Evolutionary conservation across 2,113 vertebrate genomes (phyloP).

Genomic region (Istiophorus platypterus): DNA sequence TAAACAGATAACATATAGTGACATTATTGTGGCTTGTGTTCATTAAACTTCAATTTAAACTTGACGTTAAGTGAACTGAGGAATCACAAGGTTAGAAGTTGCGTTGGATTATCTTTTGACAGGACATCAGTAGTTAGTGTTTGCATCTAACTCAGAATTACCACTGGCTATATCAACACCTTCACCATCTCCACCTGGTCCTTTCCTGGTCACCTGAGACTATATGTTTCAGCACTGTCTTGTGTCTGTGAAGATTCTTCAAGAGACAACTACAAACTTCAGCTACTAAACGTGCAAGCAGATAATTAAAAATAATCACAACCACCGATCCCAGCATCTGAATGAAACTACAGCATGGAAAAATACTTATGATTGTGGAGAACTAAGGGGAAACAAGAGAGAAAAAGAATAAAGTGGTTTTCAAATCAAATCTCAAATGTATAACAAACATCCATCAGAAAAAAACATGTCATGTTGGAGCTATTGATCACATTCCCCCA

Average conservation of each 20-base stretch:
- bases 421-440: constrained; percentile 16
- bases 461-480: background rate
- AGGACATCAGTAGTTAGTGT: background rate
- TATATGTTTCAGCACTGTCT: too few relatives aligned
- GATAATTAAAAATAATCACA: background rate
- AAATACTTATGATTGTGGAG: background rate
- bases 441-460: constrained; percentile 19
- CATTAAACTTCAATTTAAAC: background rate
- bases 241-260: background rate
- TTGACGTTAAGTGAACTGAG: background rate
- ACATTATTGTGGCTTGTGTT: background rate
- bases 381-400: background rate
- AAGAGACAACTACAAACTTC: background rate
- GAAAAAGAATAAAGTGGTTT: background rate
- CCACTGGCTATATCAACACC: too few relatives aligned
- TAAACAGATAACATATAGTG: background rate
- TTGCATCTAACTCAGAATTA: too few relatives aligned
- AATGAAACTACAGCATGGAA: background rate
- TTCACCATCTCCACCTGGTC: background rate
- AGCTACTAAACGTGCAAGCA: background rate
- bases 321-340: background rate
- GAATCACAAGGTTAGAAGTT: background rate
- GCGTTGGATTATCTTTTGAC: background rate
- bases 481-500: constrained; percentile 46
- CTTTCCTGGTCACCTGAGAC: background rate